Base-by-base conservation (phyloP, 2,888 invertebrate species). In the Drosophila paracracens region DNA sequence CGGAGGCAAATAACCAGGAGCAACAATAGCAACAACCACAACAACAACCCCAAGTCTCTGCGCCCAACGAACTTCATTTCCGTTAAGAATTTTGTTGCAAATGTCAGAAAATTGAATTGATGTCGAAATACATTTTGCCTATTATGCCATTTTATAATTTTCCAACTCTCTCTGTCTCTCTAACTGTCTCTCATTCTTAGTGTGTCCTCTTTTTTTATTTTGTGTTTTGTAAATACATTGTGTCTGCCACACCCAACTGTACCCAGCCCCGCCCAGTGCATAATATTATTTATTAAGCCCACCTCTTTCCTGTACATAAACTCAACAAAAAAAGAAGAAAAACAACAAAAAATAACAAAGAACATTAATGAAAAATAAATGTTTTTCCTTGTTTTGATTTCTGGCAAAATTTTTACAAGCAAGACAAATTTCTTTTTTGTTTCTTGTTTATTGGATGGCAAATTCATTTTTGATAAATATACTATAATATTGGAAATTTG, bases 71-170 rank as follows among this genome's bases (percentile, higher is more conserved):
- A 81, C 81, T 91, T 92, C 92, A 92, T 92, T 92, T 92, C 92
- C 92, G 91, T 92, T 92, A 92, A 91, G 76, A 81, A 80, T 87
- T 89, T 92, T 92, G 92, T 89, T 88, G 92, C 89, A 79, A 86
- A 78, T 82, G 76, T 82, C 79, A 81, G 81, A 90, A 89, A 84
- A 88, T 81, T 85, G 79, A 90, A 89, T 82, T 91, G 88, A 89
- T 91, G 92, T 90, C 89, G 82, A 40, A 57, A 91, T 91, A 91
- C 91, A 87, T 91, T 92, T 92, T 92, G 91, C 92, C 91, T 92
- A 92, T 92, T 92, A 92, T 85, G 84, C 90, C 81, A 81, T 89
- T 87, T 87, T 82, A 73, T 82, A 79, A 76, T 76, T 82, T 77
- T 64, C 57, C 63, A 86, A 83, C 81, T 83, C 76, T 72, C 50